A percentile compares a stretch with the other conserved stretches of the same genome.
Evolutionary conservation across 2,888 invertebrate species (phyloP).

Genomic region (Hypercompe scribonia): DNA sequence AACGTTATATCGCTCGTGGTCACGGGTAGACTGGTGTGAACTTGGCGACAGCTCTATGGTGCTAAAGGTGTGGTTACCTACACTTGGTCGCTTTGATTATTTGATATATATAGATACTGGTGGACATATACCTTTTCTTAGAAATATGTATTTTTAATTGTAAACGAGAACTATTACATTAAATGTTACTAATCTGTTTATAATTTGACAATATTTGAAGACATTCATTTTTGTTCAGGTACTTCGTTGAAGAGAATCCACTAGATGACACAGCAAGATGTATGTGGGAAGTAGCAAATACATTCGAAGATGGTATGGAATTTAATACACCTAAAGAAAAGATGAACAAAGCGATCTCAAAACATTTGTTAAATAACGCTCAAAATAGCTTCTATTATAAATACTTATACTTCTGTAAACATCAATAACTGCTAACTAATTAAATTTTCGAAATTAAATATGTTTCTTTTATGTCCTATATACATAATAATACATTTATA

Average conservation of each 20-base stretch:
- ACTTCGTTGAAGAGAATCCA: slow-evolving; percentile 61
- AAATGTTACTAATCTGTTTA: neutral
- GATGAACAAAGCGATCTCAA: slow-evolving; percentile 62
- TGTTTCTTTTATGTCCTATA: neutral
- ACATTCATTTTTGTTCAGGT: slow-evolving; percentile 47
- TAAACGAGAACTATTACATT: no score
- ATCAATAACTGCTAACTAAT: neutral
- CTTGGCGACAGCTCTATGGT: no score
- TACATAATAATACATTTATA: no score
- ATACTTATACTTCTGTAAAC: slow-evolving; percentile 65
- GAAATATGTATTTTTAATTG: no score
- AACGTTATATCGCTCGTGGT: no score
- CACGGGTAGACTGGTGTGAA: no score
- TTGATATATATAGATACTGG: no score
- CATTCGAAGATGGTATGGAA: slow-evolving; percentile 56
- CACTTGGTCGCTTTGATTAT: no score
- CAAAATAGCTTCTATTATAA: slow-evolving; percentile 57
- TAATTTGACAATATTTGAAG: neutral
- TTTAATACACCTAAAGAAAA: slow-evolving; percentile 63
- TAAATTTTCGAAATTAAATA: neutral
- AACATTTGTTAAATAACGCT: slow-evolving; percentile 55
- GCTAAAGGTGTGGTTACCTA: no score
- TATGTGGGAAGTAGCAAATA: slow-evolving; percentile 59
- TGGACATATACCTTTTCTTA: no score
- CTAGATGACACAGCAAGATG: slow-evolving; percentile 56